Conservation (phyloP, 2,888 invertebrate species). For the Colletes collaris region DNA sequence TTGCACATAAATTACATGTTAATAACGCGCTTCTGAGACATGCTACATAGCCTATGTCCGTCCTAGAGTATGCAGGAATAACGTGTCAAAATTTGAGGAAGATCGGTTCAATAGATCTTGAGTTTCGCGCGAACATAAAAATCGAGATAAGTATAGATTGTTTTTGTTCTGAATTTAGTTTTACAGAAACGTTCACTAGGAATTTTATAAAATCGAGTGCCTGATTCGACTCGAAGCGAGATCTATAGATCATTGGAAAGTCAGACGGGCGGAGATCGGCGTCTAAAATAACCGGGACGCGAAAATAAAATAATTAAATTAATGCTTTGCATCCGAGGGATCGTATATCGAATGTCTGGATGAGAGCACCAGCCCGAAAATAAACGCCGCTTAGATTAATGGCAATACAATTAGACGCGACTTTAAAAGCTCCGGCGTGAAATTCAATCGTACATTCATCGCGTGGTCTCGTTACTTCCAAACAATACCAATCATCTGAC, state of each 20-base stretch:
- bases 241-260: not conserved
- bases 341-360: constrained; percentile 53
- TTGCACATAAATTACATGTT: too few species aligned
- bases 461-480: not conserved
- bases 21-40: too few species aligned
- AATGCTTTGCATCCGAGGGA: constrained; percentile 39
- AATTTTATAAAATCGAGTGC: not conserved
- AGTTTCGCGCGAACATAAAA: too few species aligned
- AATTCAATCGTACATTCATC: constrained; percentile 31
- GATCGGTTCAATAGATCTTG: too few species aligned
- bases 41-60: too few species aligned
- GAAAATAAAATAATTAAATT: constrained; percentile 46
- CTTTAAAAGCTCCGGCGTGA: constrained; percentile 27
- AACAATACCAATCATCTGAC: constrained; percentile 3
- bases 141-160: too few species aligned
- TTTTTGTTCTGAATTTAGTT: too few species aligned
- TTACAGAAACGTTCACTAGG: too few species aligned
- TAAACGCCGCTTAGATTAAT: constrained; percentile 53
- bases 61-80: too few species aligned
- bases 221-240: constrained; percentile 7
- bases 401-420: constrained; percentile 51
- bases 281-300: constrained; percentile 39
- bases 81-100: too few species aligned
- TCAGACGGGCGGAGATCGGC: constrained; percentile 12
- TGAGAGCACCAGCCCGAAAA: constrained; percentile 52